Evolutionary conservation across 2,113 vertebrate genomes (phyloP).

Genomic region (Sinocyclocheilus rhinocerous): DNA sequence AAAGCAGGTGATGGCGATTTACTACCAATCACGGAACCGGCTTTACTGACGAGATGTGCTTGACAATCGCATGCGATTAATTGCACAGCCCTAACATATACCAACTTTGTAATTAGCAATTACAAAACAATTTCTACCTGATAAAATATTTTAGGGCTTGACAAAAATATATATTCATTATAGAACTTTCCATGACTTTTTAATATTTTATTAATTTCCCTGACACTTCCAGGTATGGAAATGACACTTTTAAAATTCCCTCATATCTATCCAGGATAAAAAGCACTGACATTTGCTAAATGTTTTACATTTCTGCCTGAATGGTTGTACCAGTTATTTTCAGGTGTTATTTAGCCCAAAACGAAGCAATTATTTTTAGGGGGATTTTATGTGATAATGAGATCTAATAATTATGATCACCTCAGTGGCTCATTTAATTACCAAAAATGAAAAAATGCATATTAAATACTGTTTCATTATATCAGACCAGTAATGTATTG

Average conservation of each 20-base stretch:
- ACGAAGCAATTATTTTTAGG: too few relatives aligned
- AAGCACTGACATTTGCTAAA: not conserved
- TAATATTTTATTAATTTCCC: too few relatives aligned
- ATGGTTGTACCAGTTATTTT: not conserved
- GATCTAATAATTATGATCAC: not conserved
- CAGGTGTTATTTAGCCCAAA: not conserved
- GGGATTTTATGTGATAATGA: slow-evolving; percentile 3
- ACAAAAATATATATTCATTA: too few relatives aligned
- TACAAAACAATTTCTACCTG: too few relatives aligned
- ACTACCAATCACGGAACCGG: too few relatives aligned
- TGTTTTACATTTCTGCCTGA: not conserved
- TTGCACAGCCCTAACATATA: too few relatives aligned
- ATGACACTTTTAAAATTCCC: not conserved
- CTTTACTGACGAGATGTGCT: too few relatives aligned
- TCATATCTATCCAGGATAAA: not conserved
- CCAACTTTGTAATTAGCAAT: too few relatives aligned
- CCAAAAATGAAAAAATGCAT: not conserved
- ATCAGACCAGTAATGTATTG: not conserved
- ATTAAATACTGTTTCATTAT: not conserved
- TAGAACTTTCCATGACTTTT: too few relatives aligned
- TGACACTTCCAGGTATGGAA: not conserved
- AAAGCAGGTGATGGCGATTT: too few relatives aligned
- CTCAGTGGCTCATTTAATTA: not conserved
- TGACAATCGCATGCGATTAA: too few relatives aligned
- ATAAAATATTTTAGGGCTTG: too few relatives aligned